Evolutionary conservation across 2,797 vertebrate genomes (phyloP).

Genomic region (Ctenosaura bakeri): DNA sequence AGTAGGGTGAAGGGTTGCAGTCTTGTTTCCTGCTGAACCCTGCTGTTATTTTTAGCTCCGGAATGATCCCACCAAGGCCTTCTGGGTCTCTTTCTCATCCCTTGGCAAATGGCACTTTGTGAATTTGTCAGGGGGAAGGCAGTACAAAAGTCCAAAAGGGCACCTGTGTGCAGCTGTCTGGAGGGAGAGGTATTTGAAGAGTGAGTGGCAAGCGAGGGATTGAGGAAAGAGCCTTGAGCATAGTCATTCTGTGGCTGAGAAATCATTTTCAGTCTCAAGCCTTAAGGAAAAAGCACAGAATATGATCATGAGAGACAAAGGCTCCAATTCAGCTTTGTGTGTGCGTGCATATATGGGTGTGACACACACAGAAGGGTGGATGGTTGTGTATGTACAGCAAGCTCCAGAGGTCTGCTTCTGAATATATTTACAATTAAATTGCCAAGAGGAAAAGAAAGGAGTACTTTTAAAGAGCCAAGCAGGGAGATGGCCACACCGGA

Average conservation of each 20-base stretch:
- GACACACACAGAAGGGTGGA: not conserved
- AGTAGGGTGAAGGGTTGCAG: conserved; percentile 46
- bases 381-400: not conserved
- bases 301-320: not conserved
- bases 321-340: not conserved
- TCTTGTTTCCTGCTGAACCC: conserved; percentile 67
- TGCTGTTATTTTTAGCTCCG: conserved; percentile 79
- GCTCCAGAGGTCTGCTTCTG: not conserved
- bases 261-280: not conserved
- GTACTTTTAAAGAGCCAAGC: not conserved
- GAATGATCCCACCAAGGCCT: conserved; percentile 69
- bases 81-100: conserved; percentile 69
- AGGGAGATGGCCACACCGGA: no score
- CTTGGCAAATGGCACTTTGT: conserved; percentile 65
- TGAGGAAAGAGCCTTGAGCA: not conserved
- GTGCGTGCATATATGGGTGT: no score
- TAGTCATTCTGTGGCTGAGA: not conserved
- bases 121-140: conserved; percentile 60
- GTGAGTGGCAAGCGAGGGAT: conserved; percentile 52
- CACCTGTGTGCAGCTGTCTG: conserved; percentile 18
- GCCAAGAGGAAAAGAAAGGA: no score
- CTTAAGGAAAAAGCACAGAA: not conserved
- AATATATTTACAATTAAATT: not conserved
- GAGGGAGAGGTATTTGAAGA: conserved; percentile 47
- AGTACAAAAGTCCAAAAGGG: conserved; percentile 51